Evolutionary conservation across 1,140 invertebrate species (phyloP).

Genomic region (Mizuhopecten yessoensis): DNA sequence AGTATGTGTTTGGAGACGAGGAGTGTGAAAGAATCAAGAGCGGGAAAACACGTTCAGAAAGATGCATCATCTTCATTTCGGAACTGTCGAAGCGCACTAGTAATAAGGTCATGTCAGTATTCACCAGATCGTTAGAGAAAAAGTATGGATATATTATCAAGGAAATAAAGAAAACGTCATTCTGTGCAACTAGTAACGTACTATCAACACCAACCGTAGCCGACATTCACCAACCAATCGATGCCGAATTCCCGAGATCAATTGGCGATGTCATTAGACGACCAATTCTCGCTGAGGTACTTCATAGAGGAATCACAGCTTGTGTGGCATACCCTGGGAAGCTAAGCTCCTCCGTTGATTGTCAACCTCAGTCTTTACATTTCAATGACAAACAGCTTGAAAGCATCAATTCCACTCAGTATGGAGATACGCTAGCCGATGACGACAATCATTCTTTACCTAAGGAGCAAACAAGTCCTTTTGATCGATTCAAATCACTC

Average conservation of each 20-base stretch:
- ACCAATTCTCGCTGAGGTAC: no score
- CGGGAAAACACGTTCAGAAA: constrained; percentile 52
- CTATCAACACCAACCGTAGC: no score
- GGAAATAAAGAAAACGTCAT: no score
- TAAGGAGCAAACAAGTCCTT: no score
- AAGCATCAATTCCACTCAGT: no score
- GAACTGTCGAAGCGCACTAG: constrained; percentile 45
- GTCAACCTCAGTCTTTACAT: background rate
- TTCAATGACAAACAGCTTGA: background rate
- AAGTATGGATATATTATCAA: constrained; percentile 59
- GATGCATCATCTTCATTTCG: constrained; percentile 54
- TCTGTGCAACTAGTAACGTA: no score
- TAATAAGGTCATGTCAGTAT: background rate
- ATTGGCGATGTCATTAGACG: no score
- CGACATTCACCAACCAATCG: background rate
- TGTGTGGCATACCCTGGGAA: background rate
- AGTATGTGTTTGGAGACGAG: constrained; percentile 51
- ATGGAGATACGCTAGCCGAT: no score
- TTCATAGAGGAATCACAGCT: background rate
- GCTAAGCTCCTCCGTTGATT: background rate
- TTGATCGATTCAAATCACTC: no score
- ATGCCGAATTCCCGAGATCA: background rate
- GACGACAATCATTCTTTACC: no score
- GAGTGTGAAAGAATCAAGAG: constrained; percentile 55
- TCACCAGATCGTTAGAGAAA: constrained; percentile 43